Evolutionary conservation across 2,888 invertebrate species (phyloP).

Genomic region (Ecliptopera silaceata): DNA sequence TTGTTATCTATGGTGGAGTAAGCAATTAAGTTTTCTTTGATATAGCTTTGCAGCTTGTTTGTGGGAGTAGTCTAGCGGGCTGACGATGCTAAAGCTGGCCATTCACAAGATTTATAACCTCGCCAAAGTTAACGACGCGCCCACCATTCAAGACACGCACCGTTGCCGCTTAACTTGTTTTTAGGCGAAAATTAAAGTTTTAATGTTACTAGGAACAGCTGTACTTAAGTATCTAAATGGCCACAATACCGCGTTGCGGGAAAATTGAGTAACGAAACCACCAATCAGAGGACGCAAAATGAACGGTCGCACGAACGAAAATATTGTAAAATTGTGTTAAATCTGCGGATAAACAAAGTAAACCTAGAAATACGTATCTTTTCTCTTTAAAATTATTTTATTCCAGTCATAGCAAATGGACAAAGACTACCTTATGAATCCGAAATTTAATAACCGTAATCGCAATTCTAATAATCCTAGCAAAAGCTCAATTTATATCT

Average conservation of each 20-base stretch:
- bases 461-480: conserved; percentile 4
- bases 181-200: conserved; percentile 66
- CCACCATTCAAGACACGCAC: conserved; percentile 70
- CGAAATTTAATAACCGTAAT: no score
- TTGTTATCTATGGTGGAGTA: conserved; percentile 55
- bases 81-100: conserved; percentile 63
- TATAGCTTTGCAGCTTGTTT: conserved; percentile 63
- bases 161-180: conserved; percentile 57
- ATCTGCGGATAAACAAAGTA: no score
- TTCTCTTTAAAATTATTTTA: no score
- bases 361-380: no score
- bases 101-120: conserved; percentile 73
- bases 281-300: neutral
- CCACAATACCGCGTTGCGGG: conserved; percentile 42
- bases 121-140: conserved; percentile 70
- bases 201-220: conserved; percentile 62
- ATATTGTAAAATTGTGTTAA: conserved; percentile 7
- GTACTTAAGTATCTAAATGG: conserved; percentile 54
- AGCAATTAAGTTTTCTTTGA: conserved; percentile 72
- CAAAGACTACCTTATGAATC: no score
- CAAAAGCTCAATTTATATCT: conserved; percentile 8
- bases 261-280: conserved; percentile 26
- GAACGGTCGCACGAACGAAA: neutral
- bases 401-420: no score
- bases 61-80: conserved; percentile 57